A percentile compares a stretch with the other conserved stretches of the same genome.
Evolutionary conservation across 2,797 vertebrate genomes (phyloP).

Genomic region (Acipenser transmontanus): DNA sequence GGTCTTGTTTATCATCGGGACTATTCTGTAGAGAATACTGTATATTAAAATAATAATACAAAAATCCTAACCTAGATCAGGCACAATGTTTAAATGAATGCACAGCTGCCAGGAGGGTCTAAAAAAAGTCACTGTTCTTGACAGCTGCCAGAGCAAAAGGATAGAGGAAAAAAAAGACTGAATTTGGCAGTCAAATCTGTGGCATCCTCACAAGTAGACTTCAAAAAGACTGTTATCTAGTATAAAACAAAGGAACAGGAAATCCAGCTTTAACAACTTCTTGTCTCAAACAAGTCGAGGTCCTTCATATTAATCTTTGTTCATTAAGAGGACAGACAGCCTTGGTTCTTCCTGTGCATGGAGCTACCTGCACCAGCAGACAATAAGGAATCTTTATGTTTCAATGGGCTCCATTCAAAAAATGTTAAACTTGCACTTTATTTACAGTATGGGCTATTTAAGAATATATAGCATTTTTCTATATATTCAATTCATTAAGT

Average conservation of each 20-base stretch:
- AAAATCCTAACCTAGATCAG: too few species aligned
- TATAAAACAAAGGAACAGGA: constrained; percentile 63
- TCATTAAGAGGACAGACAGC: constrained; percentile 48
- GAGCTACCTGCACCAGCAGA: background rate
- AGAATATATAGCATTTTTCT: too few species aligned
- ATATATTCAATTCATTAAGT: too few species aligned
- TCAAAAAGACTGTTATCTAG: constrained; percentile 46
- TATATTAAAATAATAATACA: too few species aligned
- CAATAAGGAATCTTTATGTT: background rate
- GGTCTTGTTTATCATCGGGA: too few species aligned
- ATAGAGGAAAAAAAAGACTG: constrained; percentile 47
- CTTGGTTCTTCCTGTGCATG: constrained; percentile 48
- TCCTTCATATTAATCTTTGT: constrained; percentile 22
- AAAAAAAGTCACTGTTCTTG: background rate
- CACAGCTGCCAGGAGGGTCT: background rate
- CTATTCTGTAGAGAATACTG: too few species aligned
- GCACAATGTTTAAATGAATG: background rate
- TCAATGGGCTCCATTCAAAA: too few species aligned
- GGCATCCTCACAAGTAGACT: constrained; percentile 50
- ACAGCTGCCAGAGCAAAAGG: constrained; percentile 14
- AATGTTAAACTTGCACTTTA: too few species aligned
- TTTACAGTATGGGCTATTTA: too few species aligned
- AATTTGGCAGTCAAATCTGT: constrained; percentile 40
- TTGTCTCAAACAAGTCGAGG: constrained; percentile 46
- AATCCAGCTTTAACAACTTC: constrained; percentile 44